Evolutionary conservation across 1,140 invertebrate genomes (phyloP), one percentile per base, ranked within the genome.

Genomic region (Telenomus remus): DNA sequence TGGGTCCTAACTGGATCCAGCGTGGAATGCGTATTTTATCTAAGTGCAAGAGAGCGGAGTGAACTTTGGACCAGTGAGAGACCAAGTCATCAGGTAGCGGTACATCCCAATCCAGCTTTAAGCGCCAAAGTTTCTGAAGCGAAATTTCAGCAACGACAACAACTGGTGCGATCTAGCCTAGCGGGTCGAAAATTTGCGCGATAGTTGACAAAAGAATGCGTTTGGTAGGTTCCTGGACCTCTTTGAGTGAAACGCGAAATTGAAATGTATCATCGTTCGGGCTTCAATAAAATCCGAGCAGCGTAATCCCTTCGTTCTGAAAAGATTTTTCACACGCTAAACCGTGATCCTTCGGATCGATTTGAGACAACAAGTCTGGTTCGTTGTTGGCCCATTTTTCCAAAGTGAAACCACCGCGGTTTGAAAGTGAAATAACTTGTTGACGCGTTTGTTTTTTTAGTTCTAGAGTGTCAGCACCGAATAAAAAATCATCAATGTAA

Each of bases 341-440:
- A 7, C 48, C 59, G 13, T 51, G 59, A 51, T 61, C 11, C 1
- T 10, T 9, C 4, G 48, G 48, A 34, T 42, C 1, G 10, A 61
- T 44, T 10, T 34, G 37, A 3, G 10, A 12, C 0, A 51, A 6
- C 0, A 61, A 15, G 1, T 3, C 9, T 7, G 47, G 7, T 5
- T 7, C 7, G n/a, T 61, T 61, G 11, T 35, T 50, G 0, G 37
- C 37, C 57, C 47, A 61, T 43, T 61, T 61, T 11, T 37, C 11
- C 0, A 50, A 35, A 5, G 2, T 11, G 34, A 59, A 59, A 7
- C 46, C 50, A 0, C 34, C 56, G 11, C 46, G 9, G 37, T n/a
- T 10, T 9, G 9, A 16, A 19, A 56, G 53, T 39, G n/a, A 9
- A 39, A 56, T 33, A 3, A 59, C 0, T 61, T 61, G 19, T 10